These are phyloP conservation scores for Drosophila paracracens DNA, from an alignment of 2,888 invertebrate species.

Conservation along the genomic window DNA sequence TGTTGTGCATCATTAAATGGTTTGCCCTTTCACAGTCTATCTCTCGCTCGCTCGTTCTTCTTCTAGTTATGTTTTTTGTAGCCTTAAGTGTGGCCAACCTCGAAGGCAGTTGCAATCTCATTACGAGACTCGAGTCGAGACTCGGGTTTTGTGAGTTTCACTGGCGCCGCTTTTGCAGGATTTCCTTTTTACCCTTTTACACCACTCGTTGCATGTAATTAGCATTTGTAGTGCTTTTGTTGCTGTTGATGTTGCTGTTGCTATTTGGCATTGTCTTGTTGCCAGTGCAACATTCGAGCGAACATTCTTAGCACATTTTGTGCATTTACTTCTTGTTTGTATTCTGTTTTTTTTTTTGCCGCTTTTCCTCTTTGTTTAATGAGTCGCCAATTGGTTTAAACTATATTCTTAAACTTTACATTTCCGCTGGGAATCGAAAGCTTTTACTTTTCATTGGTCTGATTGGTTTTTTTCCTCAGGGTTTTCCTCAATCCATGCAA, in stretches of 20 bases:
- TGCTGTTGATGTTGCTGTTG: conserved; percentile 27
- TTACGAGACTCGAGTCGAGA: conserved; percentile 27
- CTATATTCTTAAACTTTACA: not conserved
- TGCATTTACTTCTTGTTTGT: conserved; percentile 1
- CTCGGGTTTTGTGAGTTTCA: conserved; percentile 39
- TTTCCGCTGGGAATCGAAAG: not conserved
- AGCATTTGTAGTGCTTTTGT: conserved; percentile 56
- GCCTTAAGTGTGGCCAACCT: conserved; percentile 27
- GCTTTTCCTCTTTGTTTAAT: conserved; percentile 13
- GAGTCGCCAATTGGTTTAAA: conserved; percentile 33
- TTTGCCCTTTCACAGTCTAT: conserved; percentile 3
- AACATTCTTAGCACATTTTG: conserved; percentile 25
- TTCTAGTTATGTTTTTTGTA: conserved; percentile 29
- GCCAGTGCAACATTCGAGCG: conserved; percentile 10
- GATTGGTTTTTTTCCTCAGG: not conserved
- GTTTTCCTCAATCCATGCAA: not conserved
- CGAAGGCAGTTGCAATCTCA: conserved; percentile 48
- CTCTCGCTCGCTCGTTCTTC: not conserved
- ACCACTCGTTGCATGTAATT: conserved; percentile 61
- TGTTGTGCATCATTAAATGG: conserved; percentile 47
- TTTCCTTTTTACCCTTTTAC: conserved; percentile 64
- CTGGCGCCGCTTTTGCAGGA: conserved; percentile 59
- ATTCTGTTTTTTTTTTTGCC: not conserved
- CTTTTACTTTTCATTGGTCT: not conserved
- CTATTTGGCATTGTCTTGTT: conserved; percentile 19